Conservation (phyloP, 2,888 invertebrate genomes). For the Heteromurus nitidus region DNA sequence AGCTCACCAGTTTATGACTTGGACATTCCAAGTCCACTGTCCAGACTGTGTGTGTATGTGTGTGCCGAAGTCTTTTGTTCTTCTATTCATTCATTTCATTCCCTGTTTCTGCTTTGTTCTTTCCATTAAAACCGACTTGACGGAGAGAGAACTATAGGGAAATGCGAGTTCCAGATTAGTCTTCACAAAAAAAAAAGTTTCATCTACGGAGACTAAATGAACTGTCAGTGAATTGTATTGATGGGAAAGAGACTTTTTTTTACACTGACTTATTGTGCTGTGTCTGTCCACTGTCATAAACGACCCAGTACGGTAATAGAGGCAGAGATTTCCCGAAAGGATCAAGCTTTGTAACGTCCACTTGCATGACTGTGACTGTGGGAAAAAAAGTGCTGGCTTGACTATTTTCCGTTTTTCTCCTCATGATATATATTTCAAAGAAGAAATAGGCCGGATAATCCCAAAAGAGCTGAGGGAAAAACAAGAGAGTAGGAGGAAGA, state of each 20-base stretch:
- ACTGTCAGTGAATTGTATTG: conserved; percentile 65
- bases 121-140: conserved; percentile 64
- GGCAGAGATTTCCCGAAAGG: conserved; percentile 61
- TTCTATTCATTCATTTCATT: not conserved
- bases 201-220: conserved; percentile 55
- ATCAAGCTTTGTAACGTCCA: conserved; percentile 59
- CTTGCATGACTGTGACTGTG: conserved; percentile 42
- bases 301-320: conserved; percentile 37
- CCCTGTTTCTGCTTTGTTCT: conserved; percentile 24
- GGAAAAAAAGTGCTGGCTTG: conserved; percentile 59
- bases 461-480: conserved; percentile 63
- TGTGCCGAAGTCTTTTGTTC: not conserved
- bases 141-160: conserved; percentile 55
- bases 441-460: conserved; percentile 66
- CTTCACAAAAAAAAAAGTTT: conserved; percentile 49
- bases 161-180: conserved; percentile 56
- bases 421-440: conserved; percentile 62
- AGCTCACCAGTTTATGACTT: conserved; percentile 49
- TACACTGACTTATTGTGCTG: conserved; percentile 44
- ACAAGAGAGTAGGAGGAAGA: conserved; percentile 10
- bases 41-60: not conserved
- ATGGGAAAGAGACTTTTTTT: conserved; percentile 58
- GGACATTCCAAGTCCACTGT: not conserved
- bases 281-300: conserved; percentile 63
- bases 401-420: conserved; percentile 57